Evolutionary conservation across 2,113 vertebrate species (phyloP).

Genomic region (Pedetes capensis): DNA sequence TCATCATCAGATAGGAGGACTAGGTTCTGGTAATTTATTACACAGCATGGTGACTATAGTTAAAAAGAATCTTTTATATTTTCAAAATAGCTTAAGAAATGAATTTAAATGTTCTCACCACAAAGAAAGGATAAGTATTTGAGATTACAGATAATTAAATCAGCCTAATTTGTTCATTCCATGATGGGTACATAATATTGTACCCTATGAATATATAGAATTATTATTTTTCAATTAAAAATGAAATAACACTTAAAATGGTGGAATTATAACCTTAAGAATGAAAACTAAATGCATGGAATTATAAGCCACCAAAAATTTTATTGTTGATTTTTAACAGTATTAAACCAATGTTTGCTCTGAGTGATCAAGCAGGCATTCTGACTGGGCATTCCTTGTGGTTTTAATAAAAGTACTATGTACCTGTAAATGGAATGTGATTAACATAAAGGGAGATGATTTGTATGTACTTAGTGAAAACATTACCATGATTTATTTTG

Average conservation of each 20-base stretch:
- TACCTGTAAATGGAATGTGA: neutral
- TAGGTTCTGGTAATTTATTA: neutral
- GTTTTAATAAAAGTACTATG: neutral
- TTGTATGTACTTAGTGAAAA: neutral
- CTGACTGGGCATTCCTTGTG: neutral
- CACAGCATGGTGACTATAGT: neutral
- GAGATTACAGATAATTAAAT: neutral
- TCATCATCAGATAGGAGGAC: neutral
- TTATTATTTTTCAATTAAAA: neutral
- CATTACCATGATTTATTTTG: neutral
- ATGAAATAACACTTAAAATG: neutral
- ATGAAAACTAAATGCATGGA: neutral
- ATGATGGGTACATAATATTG: neutral
- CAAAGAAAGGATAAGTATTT: neutral
- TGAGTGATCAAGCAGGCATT: neutral
- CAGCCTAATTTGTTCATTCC: neutral
- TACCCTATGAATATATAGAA: neutral
- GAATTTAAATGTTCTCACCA: neutral
- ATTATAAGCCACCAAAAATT: neutral
- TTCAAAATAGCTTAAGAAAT: neutral
- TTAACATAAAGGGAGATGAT: neutral
- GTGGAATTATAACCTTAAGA: neutral
- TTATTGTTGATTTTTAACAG: neutral
- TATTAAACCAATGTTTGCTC: neutral
- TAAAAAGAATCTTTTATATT: neutral